Evolutionary conservation across 2,797 vertebrate species (phyloP).

Genomic region (Phoebastria nigripes): DNA sequence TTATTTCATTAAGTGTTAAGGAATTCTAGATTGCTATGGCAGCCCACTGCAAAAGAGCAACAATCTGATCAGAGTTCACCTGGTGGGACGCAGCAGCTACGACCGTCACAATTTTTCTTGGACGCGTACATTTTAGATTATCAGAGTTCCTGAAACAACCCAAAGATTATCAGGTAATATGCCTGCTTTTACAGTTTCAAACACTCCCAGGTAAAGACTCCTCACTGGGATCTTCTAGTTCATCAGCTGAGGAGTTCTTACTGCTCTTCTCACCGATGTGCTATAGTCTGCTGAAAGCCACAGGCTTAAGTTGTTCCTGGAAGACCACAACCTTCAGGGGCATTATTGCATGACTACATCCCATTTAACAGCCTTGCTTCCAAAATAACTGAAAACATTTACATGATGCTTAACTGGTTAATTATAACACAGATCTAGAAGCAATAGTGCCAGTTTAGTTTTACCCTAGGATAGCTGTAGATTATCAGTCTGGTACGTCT

Average conservation of each 20-base stretch:
- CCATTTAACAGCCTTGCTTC: background rate
- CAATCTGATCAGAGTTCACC: background rate
- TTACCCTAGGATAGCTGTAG: background rate
- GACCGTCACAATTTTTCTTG: fast-evolving
- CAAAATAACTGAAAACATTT: fast-evolving
- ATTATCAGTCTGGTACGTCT: background rate
- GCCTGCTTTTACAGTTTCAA: background rate
- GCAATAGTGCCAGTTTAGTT: background rate
- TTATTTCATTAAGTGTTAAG: background rate
- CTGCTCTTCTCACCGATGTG: fast-evolving
- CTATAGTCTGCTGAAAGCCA: background rate
- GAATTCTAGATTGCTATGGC: background rate
- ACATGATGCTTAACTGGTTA: fast-evolving
- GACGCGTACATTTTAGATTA: fast-evolving
- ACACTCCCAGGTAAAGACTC: no score
- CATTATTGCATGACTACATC: fast-evolving
- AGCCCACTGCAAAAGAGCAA: background rate
- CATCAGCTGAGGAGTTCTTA: background rate
- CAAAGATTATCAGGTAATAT: fast-evolving
- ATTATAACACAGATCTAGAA: fast-evolving
- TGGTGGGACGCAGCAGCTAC: fast-evolving
- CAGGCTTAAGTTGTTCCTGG: background rate
- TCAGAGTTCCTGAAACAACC: background rate
- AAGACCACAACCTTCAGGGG: background rate
- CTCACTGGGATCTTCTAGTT: background rate